A percentile compares a stretch with the other conserved stretches of the same genome.
phyloP scores from a whole-genome alignment of 2,797 vertebrate genomes.

The Catamblyrhynchus diadema region DNA sequence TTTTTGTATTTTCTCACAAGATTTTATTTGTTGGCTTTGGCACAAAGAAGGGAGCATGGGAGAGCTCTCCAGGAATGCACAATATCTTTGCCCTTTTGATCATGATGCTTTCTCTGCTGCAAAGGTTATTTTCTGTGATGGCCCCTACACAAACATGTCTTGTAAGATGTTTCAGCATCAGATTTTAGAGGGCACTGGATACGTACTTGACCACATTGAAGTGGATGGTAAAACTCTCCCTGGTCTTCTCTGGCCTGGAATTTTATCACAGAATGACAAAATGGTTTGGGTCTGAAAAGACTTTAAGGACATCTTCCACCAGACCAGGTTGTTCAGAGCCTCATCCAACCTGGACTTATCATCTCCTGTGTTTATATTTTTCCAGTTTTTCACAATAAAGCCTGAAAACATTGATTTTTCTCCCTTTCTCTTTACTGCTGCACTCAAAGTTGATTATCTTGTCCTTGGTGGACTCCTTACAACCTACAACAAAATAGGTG shows the following conservation, averaged over 20 bases:
- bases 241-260: background rate
- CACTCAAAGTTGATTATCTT: background rate
- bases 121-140: background rate
- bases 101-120: background rate
- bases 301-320: background rate
- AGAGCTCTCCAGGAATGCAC: background rate
- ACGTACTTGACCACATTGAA: background rate
- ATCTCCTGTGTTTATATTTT: background rate
- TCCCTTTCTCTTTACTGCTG: background rate
- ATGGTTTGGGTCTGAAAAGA: background rate
- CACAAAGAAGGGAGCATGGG: background rate
- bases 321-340: background rate
- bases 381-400: background rate
- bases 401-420: background rate
- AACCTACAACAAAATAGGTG: background rate
- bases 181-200: background rate
- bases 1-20: background rate
- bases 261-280: background rate
- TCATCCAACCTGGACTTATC: background rate
- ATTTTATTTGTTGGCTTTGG: background rate
- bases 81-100: background rate
- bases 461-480: background rate
- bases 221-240: background rate
- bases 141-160: background rate
- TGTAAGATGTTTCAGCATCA: background rate